phyloP scores from a whole-genome alignment of 92 coral and sea anemone species.

The Micromussa lordhowensis region DNA sequence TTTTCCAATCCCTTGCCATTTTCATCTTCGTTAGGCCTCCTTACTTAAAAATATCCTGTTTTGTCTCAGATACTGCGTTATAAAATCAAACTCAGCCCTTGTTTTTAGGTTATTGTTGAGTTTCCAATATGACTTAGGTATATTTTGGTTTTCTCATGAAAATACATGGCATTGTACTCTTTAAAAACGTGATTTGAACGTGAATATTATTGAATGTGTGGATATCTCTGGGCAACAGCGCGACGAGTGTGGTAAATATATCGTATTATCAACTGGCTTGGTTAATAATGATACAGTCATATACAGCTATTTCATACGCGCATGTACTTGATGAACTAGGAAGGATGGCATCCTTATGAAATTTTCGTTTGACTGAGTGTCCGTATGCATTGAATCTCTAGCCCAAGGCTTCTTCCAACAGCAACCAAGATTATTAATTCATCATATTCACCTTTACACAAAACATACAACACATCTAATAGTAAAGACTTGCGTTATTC shows the following conservation, averaged over 20 bases:
- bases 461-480: neutral
- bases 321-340: neutral
- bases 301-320: neutral
- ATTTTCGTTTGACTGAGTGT: neutral
- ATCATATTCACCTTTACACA: neutral
- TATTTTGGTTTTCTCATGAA: too few relatives aligned
- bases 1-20: too few relatives aligned
- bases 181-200: too few relatives aligned
- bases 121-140: too few relatives aligned
- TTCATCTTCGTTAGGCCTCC: too few relatives aligned
- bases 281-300: neutral
- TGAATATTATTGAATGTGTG: neutral
- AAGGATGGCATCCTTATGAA: neutral
- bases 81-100: too few relatives aligned
- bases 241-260: neutral
- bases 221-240: neutral
- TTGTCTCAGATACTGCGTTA: too few relatives aligned
- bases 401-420: neutral
- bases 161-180: too few relatives aligned
- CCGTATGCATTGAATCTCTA: neutral
- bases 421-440: neutral
- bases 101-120: too few relatives aligned
- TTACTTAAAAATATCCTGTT: too few relatives aligned
- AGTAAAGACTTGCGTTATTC: neutral
- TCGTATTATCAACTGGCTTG: neutral